Conservation (phyloP, 2,113 vertebrate genomes). For the Brienomyrus longianalis region DNA sequence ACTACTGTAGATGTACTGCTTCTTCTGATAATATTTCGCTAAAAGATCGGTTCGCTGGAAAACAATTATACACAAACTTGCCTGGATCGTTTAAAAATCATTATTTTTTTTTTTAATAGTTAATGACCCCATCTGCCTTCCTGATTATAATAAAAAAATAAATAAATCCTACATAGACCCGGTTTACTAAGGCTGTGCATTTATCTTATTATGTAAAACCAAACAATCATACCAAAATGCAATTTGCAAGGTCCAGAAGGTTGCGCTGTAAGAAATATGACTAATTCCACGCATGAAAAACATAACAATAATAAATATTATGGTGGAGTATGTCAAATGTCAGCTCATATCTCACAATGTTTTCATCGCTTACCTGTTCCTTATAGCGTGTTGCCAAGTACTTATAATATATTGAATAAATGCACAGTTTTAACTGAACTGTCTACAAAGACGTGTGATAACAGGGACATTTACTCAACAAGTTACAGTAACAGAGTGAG, state of each 20-base stretch:
- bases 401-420: neutral
- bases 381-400: neutral
- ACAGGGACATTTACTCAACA: neutral
- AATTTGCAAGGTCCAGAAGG: neutral
- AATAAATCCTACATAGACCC: neutral
- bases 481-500: neutral
- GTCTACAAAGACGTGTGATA: neutral
- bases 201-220: neutral
- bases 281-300: neutral
- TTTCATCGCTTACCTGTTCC: neutral
- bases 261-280: neutral
- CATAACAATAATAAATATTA: neutral
- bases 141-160: neutral
- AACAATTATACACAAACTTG: neutral
- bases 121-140: neutral
- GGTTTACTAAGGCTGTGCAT: neutral
- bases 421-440: neutral
- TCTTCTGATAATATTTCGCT: neutral
- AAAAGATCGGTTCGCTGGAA: neutral
- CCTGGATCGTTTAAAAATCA: neutral
- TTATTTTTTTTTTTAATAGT: neutral
- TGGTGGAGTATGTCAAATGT: neutral
- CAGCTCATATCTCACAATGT: neutral
- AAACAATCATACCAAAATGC: neutral
- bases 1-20: neutral